Percentiles rank a stretch among this genome's conserved stretches.
phyloP scores from a whole-genome alignment of 2,113 vertebrate species.

The Cyanoramphus novaezelandiae region DNA sequence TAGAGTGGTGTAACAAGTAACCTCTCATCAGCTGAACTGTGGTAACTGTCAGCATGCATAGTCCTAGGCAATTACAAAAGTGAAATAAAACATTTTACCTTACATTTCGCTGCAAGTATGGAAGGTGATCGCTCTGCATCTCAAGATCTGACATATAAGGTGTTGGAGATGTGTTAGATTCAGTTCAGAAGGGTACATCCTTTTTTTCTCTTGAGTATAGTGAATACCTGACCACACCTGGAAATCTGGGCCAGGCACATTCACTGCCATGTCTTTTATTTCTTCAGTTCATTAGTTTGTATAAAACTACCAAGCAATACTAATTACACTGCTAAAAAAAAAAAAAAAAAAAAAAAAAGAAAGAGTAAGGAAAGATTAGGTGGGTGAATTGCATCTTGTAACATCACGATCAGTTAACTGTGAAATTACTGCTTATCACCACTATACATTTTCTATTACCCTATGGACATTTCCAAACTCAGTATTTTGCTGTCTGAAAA shows the following conservation, averaged over 20 bases:
- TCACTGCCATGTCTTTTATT: background rate
- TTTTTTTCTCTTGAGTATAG: background rate
- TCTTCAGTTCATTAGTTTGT: conserved; percentile 1
- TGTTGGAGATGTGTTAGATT: background rate
- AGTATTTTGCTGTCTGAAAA: background rate
- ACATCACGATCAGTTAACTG: conserved; percentile 43
- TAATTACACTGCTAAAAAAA: background rate
- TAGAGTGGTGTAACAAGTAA: background rate
- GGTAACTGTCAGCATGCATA: background rate
- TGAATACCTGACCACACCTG: background rate
- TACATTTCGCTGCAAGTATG: background rate
- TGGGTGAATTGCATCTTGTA: conserved; percentile 17
- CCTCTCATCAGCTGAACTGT: background rate
- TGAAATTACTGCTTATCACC: conserved; percentile 63
- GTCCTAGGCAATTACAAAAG: background rate
- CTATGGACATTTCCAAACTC: conserved; percentile 33
- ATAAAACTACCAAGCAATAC: background rate
- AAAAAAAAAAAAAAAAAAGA: background rate
- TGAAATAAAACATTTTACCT: background rate
- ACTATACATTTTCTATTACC: conserved; percentile 60
- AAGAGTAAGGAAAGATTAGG: conserved; percentile 19
- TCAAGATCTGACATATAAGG: background rate
- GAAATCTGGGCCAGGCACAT: background rate
- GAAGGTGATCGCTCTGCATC: background rate
- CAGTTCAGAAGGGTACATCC: background rate